These are phyloP conservation scores for Ctenosaura bakeri DNA, from an alignment of 2,797 vertebrate species.

Conservation along the genomic window DNA sequence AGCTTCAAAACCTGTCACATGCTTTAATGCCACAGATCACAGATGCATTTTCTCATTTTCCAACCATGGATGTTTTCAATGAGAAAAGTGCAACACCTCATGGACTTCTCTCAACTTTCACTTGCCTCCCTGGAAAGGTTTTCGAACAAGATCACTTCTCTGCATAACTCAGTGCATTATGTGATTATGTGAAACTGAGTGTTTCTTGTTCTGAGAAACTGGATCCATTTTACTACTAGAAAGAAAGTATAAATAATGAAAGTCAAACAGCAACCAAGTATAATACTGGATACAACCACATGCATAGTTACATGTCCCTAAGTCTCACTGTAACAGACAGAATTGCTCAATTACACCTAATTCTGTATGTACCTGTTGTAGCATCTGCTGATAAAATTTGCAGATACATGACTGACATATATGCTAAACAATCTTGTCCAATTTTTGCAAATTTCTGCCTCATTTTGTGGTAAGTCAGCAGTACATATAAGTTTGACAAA, in stretches of 20 bases:
- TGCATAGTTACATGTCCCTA: not conserved
- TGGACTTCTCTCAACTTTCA: not conserved
- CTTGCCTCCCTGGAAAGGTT: not conserved
- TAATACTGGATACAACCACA: not conserved
- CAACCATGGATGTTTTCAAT: not conserved
- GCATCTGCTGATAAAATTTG: not conserved
- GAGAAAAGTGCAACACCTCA: not conserved
- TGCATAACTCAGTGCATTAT: not conserved
- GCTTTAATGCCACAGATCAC: too few relatives aligned
- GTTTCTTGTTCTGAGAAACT: not conserved
- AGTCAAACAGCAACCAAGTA: not conserved
- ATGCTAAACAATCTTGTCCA: not conserved
- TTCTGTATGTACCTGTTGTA: not conserved
- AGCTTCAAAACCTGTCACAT: too few relatives aligned
- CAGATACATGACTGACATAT: not conserved
- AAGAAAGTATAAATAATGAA: not conserved
- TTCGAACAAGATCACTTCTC: not conserved
- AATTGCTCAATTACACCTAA: not conserved
- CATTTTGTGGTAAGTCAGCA: not conserved
- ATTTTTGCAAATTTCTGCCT: not conserved
- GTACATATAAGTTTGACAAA: not conserved
- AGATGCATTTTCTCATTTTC: not conserved
- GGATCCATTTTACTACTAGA: not conserved
- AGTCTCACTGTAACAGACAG: not conserved
- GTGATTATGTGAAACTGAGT: not conserved